A percentile compares a stretch with the other conserved stretches of the same genome.
Conservation (phyloP, 2,888 invertebrate species). For the Tetanocera ferruginea region DNA sequence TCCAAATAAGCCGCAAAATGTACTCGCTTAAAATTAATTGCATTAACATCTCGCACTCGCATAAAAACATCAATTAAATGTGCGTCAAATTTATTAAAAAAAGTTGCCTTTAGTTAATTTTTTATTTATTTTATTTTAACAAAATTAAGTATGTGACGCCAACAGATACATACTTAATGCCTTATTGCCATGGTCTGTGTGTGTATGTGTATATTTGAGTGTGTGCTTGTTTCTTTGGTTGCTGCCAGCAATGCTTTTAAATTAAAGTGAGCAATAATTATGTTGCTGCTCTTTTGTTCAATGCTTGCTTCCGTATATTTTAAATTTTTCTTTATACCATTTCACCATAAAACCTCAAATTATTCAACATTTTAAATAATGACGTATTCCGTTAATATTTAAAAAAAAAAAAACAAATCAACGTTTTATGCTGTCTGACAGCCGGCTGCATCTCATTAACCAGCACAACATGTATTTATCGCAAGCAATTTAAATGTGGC, state of each 20-base stretch:
- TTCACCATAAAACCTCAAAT: neutral
- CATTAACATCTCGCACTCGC: neutral
- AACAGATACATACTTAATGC: neutral
- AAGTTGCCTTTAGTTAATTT: neutral
- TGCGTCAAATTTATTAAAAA: neutral
- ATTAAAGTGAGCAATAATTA: slow-evolving; percentile 13
- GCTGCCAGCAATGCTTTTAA: neutral
- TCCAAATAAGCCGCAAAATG: neutral
- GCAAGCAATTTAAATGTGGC: too few relatives aligned
- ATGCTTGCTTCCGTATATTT: neutral
- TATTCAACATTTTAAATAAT: neutral
- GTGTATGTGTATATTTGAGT: too few relatives aligned
- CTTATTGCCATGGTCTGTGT: neutral
- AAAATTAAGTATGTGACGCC: neutral
- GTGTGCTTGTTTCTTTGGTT: neutral
- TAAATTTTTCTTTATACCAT: neutral
- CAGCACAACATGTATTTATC: too few relatives aligned
- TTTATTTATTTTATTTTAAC: neutral
- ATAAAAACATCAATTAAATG: neutral
- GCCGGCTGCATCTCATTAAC: too few relatives aligned
- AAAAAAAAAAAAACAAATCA: too few relatives aligned
- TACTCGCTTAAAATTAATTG: slow-evolving; percentile 18
- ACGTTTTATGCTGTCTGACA: too few relatives aligned
- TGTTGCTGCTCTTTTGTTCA: neutral
- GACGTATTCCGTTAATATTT: neutral